phyloP scores from a whole-genome alignment of 2,888 invertebrate genomes.

The Cosmia trapezina region DNA sequence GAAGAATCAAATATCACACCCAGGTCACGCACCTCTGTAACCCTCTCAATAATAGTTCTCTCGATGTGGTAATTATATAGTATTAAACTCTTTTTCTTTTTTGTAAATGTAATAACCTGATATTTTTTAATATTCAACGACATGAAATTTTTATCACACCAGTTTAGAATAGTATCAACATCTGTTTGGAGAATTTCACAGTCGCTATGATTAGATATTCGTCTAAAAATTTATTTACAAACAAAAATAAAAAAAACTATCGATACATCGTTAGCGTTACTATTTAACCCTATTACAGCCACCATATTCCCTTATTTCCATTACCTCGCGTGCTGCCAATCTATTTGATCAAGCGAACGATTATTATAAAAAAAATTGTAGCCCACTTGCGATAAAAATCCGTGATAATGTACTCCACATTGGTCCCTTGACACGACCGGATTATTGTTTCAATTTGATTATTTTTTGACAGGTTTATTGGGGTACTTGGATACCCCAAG shows the following conservation, averaged over 20 bases:
- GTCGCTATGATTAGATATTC: too few species aligned
- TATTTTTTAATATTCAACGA: too few species aligned
- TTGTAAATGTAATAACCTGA: too few species aligned
- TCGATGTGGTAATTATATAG: too few species aligned
- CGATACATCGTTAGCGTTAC: constrained; percentile 23
- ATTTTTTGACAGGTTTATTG: constrained; percentile 61
- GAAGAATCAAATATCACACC: too few species aligned
- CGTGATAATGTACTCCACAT: constrained; percentile 59
- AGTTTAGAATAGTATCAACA: too few species aligned
- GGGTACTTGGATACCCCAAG: constrained; percentile 16
- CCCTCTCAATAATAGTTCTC: too few species aligned
- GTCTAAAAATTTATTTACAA: too few species aligned
- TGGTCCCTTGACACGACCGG: constrained; percentile 36
- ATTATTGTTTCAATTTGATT: constrained; percentile 59
- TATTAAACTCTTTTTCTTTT: too few species aligned
- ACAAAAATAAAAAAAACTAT: constrained; percentile 15
- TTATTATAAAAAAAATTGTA: constrained; percentile 56
- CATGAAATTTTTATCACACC: too few species aligned
- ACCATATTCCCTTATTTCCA: constrained; percentile 4
- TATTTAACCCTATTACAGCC: constrained; percentile 29
- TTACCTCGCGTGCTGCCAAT: constrained; percentile 51
- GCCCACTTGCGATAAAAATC: constrained; percentile 60
- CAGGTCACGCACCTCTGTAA: too few species aligned
- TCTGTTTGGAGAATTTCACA: too few species aligned
- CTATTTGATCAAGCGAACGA: constrained; percentile 52